Evolutionary conservation across 2,888 invertebrate species (phyloP).

Genomic region (Clunio marinus): DNA sequence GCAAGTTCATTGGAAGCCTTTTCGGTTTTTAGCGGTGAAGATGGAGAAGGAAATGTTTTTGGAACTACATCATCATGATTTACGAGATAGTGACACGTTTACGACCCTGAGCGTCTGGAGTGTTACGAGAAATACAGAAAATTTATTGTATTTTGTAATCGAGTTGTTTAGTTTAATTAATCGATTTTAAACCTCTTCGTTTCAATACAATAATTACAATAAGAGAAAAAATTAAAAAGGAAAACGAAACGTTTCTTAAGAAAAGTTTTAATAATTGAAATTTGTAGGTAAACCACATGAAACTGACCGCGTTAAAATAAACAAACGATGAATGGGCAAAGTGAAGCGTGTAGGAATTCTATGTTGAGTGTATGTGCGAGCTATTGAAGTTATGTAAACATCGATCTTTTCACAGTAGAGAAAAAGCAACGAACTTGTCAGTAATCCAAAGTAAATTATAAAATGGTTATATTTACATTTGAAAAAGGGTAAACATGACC

Average conservation of each 20-base stretch:
- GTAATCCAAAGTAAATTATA: neutral
- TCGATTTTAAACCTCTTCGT: neutral
- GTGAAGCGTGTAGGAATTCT: neutral
- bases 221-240: neutral
- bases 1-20: neutral
- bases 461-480: neutral
- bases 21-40: too few relatives aligned
- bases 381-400: conserved; percentile 9
- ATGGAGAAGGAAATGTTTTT: too few relatives aligned
- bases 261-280: neutral
- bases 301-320: conserved; percentile 4
- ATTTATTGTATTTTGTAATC: neutral
- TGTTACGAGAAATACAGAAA: neutral
- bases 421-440: conserved; percentile 1
- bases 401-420: neutral
- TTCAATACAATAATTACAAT: neutral
- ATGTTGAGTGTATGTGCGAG: neutral
- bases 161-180: neutral
- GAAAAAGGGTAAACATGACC: neutral
- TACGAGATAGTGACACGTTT: neutral
- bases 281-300: neutral
- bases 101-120: neutral
- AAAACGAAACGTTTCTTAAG: too few relatives aligned
- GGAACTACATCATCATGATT: too few relatives aligned
- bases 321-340: conserved; percentile 12